Evolutionary conservation across 2,888 invertebrate genomes (phyloP).

Genomic region (Philereme transversata): DNA sequence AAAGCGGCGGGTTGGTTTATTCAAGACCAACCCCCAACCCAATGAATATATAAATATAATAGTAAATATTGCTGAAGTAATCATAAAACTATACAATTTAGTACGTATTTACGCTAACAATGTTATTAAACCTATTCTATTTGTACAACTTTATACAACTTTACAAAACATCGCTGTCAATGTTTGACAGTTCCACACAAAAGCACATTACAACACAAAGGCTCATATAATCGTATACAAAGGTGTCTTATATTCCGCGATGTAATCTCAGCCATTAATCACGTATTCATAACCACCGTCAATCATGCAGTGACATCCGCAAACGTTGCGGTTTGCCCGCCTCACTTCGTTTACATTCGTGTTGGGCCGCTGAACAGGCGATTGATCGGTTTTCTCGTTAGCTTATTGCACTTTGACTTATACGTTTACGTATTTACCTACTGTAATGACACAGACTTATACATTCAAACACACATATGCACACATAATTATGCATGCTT

Average conservation of each 20-base stretch:
- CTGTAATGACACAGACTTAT: too few species aligned
- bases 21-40: too few species aligned
- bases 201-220: slow-evolving; percentile 14
- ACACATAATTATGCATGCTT: too few species aligned
- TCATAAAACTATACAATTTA: too few species aligned
- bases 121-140: too few species aligned
- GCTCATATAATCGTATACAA: slow-evolving; percentile 16
- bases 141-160: too few species aligned
- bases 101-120: too few species aligned
- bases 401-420: not conserved
- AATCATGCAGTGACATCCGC: slow-evolving; percentile 67
- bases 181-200: slow-evolving; percentile 6
- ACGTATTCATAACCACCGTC: slow-evolving; percentile 71
- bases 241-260: slow-evolving; percentile 21
- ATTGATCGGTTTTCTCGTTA: not conserved
- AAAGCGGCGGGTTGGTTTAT: too few species aligned
- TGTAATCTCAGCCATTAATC: slow-evolving; percentile 64
- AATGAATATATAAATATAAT: too few species aligned
- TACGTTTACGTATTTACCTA: not conserved
- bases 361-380: slow-evolving; percentile 36
- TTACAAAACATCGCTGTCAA: not conserved
- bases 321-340: slow-evolving; percentile 59
- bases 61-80: too few species aligned
- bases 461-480: too few species aligned
- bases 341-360: slow-evolving; percentile 43